A percentile compares a stretch with the other conserved stretches of the same genome.
These are phyloP conservation scores for Aphrocallistes beatrix DNA, from an alignment of 37 sponge, comb jelly and placozoan genomes.

Conservation along the genomic window DNA sequence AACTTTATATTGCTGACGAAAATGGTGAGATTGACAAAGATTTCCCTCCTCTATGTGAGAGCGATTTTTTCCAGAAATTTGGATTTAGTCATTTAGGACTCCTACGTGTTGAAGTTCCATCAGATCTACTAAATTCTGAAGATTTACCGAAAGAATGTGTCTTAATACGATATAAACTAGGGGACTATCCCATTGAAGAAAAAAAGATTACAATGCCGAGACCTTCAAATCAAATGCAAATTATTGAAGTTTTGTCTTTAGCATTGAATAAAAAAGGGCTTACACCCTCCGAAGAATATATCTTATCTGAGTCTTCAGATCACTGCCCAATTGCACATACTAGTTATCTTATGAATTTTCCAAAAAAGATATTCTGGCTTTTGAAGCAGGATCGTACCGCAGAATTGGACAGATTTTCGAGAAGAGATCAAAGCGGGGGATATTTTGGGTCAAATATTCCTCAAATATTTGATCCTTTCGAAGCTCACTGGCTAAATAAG, in stretches of 20 bases:
- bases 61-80: neutral
- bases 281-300: neutral
- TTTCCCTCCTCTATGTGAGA: neutral
- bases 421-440: neutral
- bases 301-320: neutral
- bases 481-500: neutral
- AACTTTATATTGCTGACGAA: neutral
- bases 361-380: neutral
- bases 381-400: neutral
- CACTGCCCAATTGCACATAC: neutral
- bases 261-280: neutral
- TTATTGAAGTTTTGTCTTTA: neutral
- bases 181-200: slow-evolving; percentile 1
- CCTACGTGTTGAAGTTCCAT: neutral
- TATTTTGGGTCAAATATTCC: neutral
- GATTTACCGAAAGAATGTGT: neutral
- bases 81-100: neutral
- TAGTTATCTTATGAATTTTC: neutral
- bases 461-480: neutral
- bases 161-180: neutral
- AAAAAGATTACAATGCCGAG: neutral
- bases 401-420: neutral
- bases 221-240: neutral
- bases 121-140: neutral
- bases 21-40: neutral